Percentiles rank a stretch among this genome's conserved stretches.
Evolutionary conservation across 2,113 vertebrate genomes (phyloP).

Genomic region (Sylvilagus bachmani): DNA sequence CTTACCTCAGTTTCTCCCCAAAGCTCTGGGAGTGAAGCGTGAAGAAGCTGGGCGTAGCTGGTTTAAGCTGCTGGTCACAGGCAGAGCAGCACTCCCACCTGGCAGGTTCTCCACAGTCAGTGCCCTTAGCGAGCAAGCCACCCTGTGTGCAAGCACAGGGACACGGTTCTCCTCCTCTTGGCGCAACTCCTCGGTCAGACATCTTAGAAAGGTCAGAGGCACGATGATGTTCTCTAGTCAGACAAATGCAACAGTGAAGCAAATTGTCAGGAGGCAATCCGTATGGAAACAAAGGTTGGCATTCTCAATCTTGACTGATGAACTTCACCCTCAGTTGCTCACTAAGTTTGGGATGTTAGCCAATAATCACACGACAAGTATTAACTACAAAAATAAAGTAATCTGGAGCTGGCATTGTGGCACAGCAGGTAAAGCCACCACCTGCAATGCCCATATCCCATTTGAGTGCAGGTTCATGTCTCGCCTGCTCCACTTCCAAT

Average conservation of each 20-base stretch:
- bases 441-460: too few relatives aligned
- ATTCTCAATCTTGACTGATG: slow-evolving; percentile 27
- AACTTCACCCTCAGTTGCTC: slow-evolving; percentile 4
- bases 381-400: slow-evolving; percentile 42
- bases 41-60: background rate
- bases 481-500: too few relatives aligned
- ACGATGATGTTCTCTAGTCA: background rate
- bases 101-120: background rate
- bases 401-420: background rate
- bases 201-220: background rate
- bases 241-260: background rate
- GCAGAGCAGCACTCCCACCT: background rate
- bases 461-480: too few relatives aligned
- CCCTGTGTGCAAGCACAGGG: background rate
- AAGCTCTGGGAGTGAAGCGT: background rate
- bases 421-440: too few relatives aligned
- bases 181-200: background rate
- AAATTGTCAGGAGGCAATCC: background rate
- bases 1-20: background rate
- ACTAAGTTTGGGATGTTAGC: background rate
- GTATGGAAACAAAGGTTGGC: background rate
- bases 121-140: background rate
- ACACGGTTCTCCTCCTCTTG: background rate
- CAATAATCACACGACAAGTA: background rate
- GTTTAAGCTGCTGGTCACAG: background rate